A percentile compares a stretch with the other conserved stretches of the same genome.
Evolutionary conservation across 1,140 invertebrate genomes (phyloP).

Genomic region (Temnothorax curvispinosus): DNA sequence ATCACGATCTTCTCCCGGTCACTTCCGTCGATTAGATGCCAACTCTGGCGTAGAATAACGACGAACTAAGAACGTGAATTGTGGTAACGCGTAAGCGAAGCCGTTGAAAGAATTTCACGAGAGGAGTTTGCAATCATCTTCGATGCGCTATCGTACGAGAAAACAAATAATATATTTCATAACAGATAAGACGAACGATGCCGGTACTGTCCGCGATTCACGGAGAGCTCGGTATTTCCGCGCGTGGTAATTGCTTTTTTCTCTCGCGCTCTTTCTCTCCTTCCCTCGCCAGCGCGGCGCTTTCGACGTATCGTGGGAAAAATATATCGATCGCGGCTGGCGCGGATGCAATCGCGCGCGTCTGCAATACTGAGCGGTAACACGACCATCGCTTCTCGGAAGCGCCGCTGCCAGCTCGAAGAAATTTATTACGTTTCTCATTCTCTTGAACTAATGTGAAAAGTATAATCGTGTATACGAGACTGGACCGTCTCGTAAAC

Average conservation of each 20-base stretch:
- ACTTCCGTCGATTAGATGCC: constrained; percentile 8
- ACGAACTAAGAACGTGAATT: background rate
- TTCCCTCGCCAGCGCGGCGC: background rate
- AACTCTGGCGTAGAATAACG: background rate
- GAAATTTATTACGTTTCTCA: constrained; percentile 51
- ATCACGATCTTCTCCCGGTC: background rate
- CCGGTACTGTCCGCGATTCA: constrained; percentile 1
- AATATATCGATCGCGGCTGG: constrained; percentile 60
- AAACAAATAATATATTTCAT: constrained; percentile 49
- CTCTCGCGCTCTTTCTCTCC: background rate
- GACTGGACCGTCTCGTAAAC: background rate
- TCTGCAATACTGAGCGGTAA: constrained; percentile 48
- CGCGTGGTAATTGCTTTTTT: constrained; percentile 54
- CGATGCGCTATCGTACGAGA: background rate
- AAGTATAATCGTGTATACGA: background rate
- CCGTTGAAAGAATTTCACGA: background rate
- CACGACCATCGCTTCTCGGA: constrained; percentile 35
- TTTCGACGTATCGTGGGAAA: constrained; percentile 65
- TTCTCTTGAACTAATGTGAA: constrained; percentile 16
- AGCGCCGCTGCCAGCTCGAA: constrained; percentile 2
- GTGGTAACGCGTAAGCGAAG: background rate
- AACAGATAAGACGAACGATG: constrained; percentile 37
- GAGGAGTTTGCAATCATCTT: background rate
- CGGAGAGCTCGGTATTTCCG: background rate
- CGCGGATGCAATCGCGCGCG: constrained; percentile 54